Conservation (phyloP, 2,888 invertebrate genomes). For the Oeneis ivallda region DNA sequence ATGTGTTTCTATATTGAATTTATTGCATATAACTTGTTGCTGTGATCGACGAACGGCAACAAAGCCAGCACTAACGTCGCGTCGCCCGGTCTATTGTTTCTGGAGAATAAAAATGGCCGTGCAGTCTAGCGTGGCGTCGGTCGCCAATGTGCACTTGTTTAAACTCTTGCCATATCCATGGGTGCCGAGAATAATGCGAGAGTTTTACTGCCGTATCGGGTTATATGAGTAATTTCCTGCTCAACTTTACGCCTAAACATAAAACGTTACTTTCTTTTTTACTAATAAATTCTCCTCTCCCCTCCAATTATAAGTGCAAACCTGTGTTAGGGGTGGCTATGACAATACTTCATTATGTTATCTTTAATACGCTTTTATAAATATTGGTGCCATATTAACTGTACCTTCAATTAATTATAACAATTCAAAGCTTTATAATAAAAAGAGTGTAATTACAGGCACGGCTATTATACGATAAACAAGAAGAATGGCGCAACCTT, state of each 20-base stretch:
- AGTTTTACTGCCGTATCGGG: constrained; percentile 45
- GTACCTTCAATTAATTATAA: too few species aligned
- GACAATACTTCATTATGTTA: neutral
- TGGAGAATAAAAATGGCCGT: constrained; percentile 68
- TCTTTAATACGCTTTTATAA: neutral
- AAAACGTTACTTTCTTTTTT: neutral
- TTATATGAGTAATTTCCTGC: constrained; percentile 41
- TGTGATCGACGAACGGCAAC: constrained; percentile 68
- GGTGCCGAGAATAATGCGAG: constrained; percentile 51
- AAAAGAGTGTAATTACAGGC: constrained; percentile 52
- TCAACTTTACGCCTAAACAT: constrained; percentile 8
- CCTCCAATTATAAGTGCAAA: too few species aligned
- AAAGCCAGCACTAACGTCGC: constrained; percentile 61
- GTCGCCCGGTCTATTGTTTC: constrained; percentile 71
- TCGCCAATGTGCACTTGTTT: constrained; percentile 66
- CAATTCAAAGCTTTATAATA: constrained; percentile 48
- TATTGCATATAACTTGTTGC: constrained; percentile 76
- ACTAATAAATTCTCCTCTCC: too few species aligned
- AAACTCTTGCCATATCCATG: constrained; percentile 54
- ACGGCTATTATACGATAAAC: constrained; percentile 52
- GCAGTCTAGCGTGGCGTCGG: constrained; percentile 46
- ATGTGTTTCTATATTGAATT: constrained; percentile 74
- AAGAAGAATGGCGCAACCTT: constrained; percentile 60
- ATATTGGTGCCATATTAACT: neutral
- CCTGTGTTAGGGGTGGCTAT: too few species aligned